A percentile compares a stretch with the other conserved stretches of the same genome.
Conservation (phyloP, 2,888 invertebrate species). For the Drosophila rubida region DNA sequence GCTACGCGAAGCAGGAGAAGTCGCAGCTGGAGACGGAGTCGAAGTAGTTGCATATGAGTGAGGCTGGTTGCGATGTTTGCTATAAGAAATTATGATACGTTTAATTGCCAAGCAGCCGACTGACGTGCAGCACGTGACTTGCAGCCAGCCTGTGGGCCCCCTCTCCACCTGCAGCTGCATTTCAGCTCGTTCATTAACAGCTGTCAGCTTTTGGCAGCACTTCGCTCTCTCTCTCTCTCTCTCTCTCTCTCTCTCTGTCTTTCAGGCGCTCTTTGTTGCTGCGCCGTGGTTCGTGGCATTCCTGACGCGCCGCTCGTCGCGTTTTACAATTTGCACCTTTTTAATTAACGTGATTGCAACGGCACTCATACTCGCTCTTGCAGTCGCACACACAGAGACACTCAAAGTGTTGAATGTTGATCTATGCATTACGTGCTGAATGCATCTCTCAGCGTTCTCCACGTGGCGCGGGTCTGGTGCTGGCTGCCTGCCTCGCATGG, state of each 20-base stretch:
- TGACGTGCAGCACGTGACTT: conserved; percentile 75
- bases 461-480: conserved; percentile 25
- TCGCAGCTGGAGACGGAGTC: background rate
- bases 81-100: conserved; percentile 77
- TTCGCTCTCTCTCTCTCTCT: conserved; percentile 43
- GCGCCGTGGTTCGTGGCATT: conserved; percentile 56
- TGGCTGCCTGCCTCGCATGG: conserved; percentile 34
- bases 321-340: conserved; percentile 84
- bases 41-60: conserved; percentile 28
- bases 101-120: conserved; percentile 69
- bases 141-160: conserved; percentile 32
- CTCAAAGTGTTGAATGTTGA: conserved; percentile 58
- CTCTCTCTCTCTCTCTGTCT: background rate
- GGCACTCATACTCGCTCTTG: conserved; percentile 41
- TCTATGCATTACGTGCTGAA: conserved; percentile 82
- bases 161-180: conserved; percentile 36
- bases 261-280: background rate
- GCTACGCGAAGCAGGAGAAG: background rate
- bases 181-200: conserved; percentile 80
- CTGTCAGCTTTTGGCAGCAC: conserved; percentile 81
- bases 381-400: conserved; percentile 7
- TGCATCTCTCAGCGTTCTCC: conserved; percentile 61
- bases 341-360: conserved; percentile 83
- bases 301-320: conserved; percentile 65
- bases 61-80: conserved; percentile 9